phyloP scores from a whole-genome alignment of 2,113 vertebrate genomes.

The Labeo rohita region DNA sequence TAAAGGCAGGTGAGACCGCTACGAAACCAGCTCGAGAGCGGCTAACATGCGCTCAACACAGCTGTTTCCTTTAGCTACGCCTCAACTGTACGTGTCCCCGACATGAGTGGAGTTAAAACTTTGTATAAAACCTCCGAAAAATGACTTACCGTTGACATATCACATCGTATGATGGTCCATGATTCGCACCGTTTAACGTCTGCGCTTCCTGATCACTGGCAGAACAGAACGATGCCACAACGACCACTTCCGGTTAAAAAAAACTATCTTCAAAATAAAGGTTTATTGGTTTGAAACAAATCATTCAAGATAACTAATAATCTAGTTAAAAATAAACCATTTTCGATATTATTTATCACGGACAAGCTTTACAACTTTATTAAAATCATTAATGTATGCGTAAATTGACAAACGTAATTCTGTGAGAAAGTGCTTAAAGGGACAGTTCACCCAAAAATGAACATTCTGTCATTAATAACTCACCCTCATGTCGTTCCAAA shows the following conservation, averaged over 20 bases:
- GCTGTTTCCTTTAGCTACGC: background rate
- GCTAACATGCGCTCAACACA: background rate
- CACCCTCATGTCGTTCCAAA: too few species aligned
- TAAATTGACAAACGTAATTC: background rate
- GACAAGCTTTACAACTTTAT: background rate
- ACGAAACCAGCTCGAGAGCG: background rate
- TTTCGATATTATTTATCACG: background rate
- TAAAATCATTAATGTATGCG: background rate
- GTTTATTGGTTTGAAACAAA: background rate
- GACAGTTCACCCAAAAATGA: background rate
- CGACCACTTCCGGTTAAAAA: slow-evolving; percentile 32
- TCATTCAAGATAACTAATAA: background rate
- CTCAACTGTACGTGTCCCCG: background rate
- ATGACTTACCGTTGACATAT: slow-evolving; percentile 66
- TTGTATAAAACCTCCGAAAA: background rate
- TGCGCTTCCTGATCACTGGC: slow-evolving; percentile 58
- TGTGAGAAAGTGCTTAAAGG: background rate
- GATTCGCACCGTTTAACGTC: slow-evolving; percentile 52
- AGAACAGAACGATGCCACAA: background rate
- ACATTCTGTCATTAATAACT: too few species aligned
- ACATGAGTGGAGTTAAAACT: background rate
- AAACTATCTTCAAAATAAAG: slow-evolving; percentile 12
- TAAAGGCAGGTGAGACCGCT: background rate
- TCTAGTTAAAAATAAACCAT: background rate
- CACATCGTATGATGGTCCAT: slow-evolving; percentile 62